Conservation (phyloP, 2,113 vertebrate species). For the Amazona guildingii region DNA sequence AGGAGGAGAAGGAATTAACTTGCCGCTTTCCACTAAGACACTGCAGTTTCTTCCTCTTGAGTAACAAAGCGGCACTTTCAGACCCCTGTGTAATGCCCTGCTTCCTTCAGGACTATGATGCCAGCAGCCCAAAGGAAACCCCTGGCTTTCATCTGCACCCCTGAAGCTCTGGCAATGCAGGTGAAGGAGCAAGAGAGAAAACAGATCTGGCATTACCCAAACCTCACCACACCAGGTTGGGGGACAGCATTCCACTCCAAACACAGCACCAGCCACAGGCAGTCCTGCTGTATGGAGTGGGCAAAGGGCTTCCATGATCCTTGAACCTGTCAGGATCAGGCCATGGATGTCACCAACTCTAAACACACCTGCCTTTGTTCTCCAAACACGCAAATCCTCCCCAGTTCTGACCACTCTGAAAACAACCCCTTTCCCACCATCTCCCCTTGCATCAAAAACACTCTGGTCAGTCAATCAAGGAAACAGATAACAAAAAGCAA, state of each 20-base stretch:
- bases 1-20: not conserved
- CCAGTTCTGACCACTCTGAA: not conserved
- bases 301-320: not conserved
- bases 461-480: not conserved
- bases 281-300: not conserved
- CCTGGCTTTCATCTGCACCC: not conserved
- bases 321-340: not conserved
- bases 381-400: not conserved
- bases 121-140: not conserved
- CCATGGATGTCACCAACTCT: not conserved
- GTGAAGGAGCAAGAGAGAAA: not conserved
- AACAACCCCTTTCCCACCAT: not conserved
- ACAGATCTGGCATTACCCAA: not conserved
- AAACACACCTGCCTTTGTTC: not conserved
- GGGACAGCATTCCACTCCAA: not conserved
- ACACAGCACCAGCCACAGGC: rapidly evolving
- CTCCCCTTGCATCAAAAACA: not conserved
- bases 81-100: not conserved
- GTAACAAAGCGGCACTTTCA: not conserved
- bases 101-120: not conserved
- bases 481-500: slow-evolving; percentile 21
- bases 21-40: not conserved
- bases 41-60: not conserved
- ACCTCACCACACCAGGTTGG: not conserved
- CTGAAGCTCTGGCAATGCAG: not conserved